Evolutionary conservation across 2,113 vertebrate species (phyloP).

Genomic region (Oxygymnocypris stewartii): DNA sequence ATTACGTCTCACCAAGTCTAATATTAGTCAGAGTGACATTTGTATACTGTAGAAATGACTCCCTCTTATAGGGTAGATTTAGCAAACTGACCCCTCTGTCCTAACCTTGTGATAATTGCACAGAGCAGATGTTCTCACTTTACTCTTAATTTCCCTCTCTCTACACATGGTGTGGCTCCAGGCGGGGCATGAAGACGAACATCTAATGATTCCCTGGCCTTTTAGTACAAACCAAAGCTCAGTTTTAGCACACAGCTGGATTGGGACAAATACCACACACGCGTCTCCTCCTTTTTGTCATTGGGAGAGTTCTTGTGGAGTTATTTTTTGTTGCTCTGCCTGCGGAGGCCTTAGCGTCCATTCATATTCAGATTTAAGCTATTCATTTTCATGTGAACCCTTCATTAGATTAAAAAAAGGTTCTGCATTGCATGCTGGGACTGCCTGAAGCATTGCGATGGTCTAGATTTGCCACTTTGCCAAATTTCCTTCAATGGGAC

Average conservation of each 20-base stretch:
- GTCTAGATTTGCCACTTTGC: constrained; percentile 30
- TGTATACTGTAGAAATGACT: not conserved
- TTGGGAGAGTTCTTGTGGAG: not conserved
- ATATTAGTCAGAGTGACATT: not conserved
- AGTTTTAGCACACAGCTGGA: not conserved
- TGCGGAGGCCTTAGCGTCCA: not conserved
- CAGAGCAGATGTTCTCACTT: constrained; percentile 23
- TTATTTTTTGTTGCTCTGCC: constrained; percentile 15
- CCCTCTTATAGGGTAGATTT: not conserved
- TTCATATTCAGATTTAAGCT: constrained; percentile 63
- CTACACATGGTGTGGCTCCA: not conserved
- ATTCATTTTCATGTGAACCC: constrained; percentile 63
- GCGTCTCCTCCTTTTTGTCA: not conserved
- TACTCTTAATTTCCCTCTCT: not conserved
- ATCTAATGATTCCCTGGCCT: not conserved
- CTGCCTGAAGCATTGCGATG: constrained; percentile 16
- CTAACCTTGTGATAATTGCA: not conserved
- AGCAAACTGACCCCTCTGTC: not conserved
- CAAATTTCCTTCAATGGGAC: constrained; percentile 27
- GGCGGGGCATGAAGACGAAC: not conserved
- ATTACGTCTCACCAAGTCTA: not conserved
- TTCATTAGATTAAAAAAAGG: not conserved
- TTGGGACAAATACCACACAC: not conserved
- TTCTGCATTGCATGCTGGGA: not conserved
- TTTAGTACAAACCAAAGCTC: not conserved